These are phyloP conservation scores for Metridium senile DNA, from an alignment of 92 coral and sea anemone genomes.

Conservation along the genomic window DNA sequence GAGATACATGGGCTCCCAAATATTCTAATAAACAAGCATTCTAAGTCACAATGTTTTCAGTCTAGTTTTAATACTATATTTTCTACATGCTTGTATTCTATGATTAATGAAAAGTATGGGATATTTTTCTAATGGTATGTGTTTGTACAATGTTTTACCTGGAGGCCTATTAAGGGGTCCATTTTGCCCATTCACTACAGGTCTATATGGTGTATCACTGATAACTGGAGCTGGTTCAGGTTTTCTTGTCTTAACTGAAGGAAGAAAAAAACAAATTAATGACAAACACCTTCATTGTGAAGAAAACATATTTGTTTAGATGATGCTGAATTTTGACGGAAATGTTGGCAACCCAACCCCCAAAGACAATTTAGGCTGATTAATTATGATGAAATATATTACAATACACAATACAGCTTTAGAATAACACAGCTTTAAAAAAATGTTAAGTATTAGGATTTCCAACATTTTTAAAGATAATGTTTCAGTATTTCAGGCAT, in stretches of 20 bases:
- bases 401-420: neutral
- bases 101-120: too few relatives aligned
- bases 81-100: too few relatives aligned
- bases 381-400: too few relatives aligned
- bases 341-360: too few relatives aligned
- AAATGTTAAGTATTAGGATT: neutral
- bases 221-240: conserved; percentile 27
- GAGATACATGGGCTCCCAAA: too few relatives aligned
- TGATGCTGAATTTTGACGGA: too few relatives aligned
- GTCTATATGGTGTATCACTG: conserved; percentile 16
- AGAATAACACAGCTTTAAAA: neutral
- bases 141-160: too few relatives aligned
- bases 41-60: too few relatives aligned
- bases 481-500: neutral
- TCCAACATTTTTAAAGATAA: neutral
- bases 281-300: neutral
- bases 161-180: conserved; percentile 18
- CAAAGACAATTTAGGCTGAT: too few relatives aligned
- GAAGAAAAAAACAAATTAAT: neutral
- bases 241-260: conserved; percentile 31
- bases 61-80: too few relatives aligned
- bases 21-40: too few relatives aligned
- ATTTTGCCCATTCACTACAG: conserved; percentile 28
- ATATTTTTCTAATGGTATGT: too few relatives aligned
- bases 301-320: neutral